Evolutionary conservation across 2,797 vertebrate genomes (phyloP).

Genomic region (Myotis vivesi): DNA sequence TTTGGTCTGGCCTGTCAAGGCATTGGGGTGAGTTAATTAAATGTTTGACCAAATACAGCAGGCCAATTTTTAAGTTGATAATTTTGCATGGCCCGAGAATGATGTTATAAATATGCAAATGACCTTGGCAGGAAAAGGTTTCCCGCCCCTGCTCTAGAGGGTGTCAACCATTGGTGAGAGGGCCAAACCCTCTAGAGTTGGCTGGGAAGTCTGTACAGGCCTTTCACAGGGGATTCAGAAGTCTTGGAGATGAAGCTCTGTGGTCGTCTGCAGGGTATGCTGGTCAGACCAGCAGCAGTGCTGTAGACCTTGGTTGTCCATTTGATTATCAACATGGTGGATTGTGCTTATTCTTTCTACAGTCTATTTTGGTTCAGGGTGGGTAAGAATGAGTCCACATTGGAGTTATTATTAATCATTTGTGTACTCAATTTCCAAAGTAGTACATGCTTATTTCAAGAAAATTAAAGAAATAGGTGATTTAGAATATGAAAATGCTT

Average conservation of each 20-base stretch:
- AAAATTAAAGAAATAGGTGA: neutral
- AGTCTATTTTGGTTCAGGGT: neutral
- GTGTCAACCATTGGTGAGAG: neutral
- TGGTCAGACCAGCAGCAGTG: neutral
- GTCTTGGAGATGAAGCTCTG: neutral
- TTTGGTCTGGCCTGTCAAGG: too few relatives aligned
- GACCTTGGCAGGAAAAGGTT: too few relatives aligned
- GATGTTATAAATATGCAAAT: too few relatives aligned
- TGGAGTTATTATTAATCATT: neutral
- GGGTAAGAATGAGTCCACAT: neutral
- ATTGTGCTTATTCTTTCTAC: neutral
- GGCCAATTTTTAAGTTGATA: too few relatives aligned
- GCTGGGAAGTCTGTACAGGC: fast-evolving
- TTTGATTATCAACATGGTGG: fast-evolving
- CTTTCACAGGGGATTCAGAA: neutral
- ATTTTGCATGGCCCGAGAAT: too few relatives aligned
- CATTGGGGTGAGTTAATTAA: too few relatives aligned
- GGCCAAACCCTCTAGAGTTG: too few relatives aligned
- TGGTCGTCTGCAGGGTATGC: neutral
- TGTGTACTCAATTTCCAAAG: neutral
- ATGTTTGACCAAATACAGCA: too few relatives aligned
- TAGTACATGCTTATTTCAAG: neutral
- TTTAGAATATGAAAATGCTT: neutral
- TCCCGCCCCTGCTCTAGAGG: too few relatives aligned
- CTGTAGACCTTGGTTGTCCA: neutral